These are phyloP conservation scores for Salvelinus namaycush DNA, from an alignment of 2,113 vertebrate species.

Conservation along the genomic window DNA sequence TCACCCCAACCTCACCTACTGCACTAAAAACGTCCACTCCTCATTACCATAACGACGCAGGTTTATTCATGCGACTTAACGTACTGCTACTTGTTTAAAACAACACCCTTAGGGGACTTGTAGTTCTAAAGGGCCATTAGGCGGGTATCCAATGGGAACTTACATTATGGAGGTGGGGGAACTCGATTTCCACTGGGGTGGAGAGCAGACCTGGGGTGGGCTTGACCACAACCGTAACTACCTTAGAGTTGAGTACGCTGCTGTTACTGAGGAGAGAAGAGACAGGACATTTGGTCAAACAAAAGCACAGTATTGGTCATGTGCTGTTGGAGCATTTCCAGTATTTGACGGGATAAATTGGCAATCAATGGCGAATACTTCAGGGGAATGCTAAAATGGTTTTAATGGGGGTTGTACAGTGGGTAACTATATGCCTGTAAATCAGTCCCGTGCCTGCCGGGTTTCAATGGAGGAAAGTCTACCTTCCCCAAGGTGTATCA, in stretches of 20 bases:
- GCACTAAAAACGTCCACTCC: conserved; percentile 42
- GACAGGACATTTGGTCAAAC: conserved; percentile 25
- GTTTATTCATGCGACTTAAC: conserved; percentile 25
- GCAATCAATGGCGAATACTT: background rate
- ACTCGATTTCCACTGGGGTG: conserved; percentile 90
- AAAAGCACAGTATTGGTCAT: background rate
- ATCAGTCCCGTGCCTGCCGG: background rate
- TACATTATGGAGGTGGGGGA: conserved; percentile 94
- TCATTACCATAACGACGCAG: conserved; percentile 17
- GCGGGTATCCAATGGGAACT: conserved; percentile 65
- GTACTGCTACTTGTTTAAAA: conserved; percentile 9
- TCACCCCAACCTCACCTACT: background rate
- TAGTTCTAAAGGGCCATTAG: conserved; percentile 21
- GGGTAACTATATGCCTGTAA: background rate
- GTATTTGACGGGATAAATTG: background rate
- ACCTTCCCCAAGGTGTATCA: background rate
- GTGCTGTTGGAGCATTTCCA: background rate
- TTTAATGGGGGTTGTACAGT: background rate
- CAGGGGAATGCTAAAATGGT: background rate
- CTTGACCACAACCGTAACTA: conserved; percentile 92
- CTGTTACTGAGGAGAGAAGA: conserved; percentile 77
- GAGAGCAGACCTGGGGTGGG: conserved; percentile 83
- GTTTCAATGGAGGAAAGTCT: background rate
- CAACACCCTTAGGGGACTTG: background rate
- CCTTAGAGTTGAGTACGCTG: conserved; percentile 92